Evolutionary conservation across 2,888 invertebrate species (phyloP), one percentile per base, ranked within the genome.

Genomic region (Himalopsyche tibetana): DNA sequence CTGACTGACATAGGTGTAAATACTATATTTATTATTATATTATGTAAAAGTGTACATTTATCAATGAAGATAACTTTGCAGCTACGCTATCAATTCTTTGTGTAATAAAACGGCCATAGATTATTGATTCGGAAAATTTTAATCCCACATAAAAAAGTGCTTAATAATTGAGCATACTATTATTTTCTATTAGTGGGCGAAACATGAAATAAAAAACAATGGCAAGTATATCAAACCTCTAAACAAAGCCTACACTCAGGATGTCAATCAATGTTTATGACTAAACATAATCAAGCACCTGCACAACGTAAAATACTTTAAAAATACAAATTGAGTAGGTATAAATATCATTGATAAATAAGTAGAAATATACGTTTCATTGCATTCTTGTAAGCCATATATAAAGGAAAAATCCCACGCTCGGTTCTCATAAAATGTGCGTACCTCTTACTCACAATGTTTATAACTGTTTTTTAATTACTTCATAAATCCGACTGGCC

Each of bases 321-420:
- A 63, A 63, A 63, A 9, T 19, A 19, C n/a, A 28, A 63, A 63
- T 28, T 19, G 28, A 63, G 9, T 63, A 63, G 51, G 51, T 51
- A 51, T 51, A 15, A 15, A 51, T 51, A 51, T 15, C 15, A 51
- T 51, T 63, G 11, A 63, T 63, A 15, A n/a, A 19, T 63, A 28
- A 63, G 11, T 63, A 63, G 19, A 63, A 51, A 51, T 15, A 51
- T 56, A 56, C 56, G 63, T 63, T 63, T 19, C 19, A 63, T 63
- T 63, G 63, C 63, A 63, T 63, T 63, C 63, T 19, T 56, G n/a
- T 5, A 56, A 56, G 56, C 5, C 56, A 17, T 19, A 56, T 56
- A n/a, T 63, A 19, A 19, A 63, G 15, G 63, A 63, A n/a, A 63
- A 63, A 63, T 63, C 63, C 63, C 63, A 63, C 63, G 63, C 63